Percentiles rank a stretch among this genome's conserved stretches.
Evolutionary conservation across 2,888 invertebrate species (phyloP).

Genomic region (Branchipolynoe longqiensis): DNA sequence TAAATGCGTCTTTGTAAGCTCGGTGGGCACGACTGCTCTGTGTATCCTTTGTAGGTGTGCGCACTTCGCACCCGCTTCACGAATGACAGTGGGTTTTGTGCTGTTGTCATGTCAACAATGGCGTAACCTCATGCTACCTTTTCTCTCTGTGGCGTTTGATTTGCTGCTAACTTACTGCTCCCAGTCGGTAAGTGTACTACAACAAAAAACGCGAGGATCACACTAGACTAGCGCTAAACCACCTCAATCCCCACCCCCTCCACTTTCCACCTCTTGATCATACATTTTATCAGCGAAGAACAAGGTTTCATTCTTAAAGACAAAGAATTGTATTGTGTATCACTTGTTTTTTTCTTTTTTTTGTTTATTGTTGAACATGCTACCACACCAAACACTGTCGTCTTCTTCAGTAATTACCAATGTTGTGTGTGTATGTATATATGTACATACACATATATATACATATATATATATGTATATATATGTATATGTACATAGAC

Average conservation of each 20-base stretch:
- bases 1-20: no score
- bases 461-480: no score
- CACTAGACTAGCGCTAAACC: constrained; percentile 20
- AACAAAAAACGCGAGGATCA: background rate
- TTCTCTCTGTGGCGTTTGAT: constrained; percentile 43
- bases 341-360: background rate
- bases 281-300: constrained; percentile 7
- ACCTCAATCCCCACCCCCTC: background rate
- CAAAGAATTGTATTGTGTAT: background rate
- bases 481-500: no score
- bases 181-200: constrained; percentile 44
- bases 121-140: constrained; percentile 52
- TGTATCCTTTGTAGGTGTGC: no score
- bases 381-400: no score
- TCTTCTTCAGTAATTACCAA: no score
- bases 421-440: no score
- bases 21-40: no score
- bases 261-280: background rate
- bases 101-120: constrained; percentile 6
- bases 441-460: no score
- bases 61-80: no score
- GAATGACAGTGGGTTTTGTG: background rate
- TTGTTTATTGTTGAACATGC: no score
- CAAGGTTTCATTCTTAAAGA: no score
- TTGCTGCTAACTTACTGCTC: constrained; percentile 41